A percentile compares a stretch with the other conserved stretches of the same genome.
These are phyloP conservation scores for Micromys minutus DNA, from an alignment of 2,113 vertebrate genomes.

Conservation along the genomic window DNA sequence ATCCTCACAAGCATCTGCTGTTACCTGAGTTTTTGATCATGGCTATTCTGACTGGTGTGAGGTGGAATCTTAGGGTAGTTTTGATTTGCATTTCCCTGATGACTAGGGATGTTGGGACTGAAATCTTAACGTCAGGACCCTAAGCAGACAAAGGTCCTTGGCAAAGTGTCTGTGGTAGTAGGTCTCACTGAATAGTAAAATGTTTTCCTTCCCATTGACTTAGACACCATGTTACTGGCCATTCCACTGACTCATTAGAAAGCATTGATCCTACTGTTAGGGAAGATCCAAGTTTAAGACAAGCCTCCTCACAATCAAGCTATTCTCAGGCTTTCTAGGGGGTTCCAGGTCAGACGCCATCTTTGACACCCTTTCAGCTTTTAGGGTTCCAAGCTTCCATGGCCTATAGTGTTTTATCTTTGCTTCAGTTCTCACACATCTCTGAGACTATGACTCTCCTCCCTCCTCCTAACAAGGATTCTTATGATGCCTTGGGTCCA, in stretches of 20 bases:
- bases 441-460: background rate
- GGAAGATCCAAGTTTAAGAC: background rate
- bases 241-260: background rate
- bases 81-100: no score
- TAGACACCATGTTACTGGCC: fast-evolving
- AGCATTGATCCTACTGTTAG: fast-evolving
- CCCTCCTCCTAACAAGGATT: background rate
- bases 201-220: background rate
- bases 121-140: fast-evolving
- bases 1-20: no score
- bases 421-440: fast-evolving
- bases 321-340: background rate
- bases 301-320: no score
- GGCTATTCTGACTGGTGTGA: no score
- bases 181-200: background rate
- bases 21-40: no score
- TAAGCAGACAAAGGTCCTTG: background rate
- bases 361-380: background rate
- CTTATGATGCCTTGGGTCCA: background rate
- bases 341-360: background rate
- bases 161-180: no score
- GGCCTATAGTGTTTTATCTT: background rate
- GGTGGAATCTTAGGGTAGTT: no score
- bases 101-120: no score
- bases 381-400: fast-evolving